Evolutionary conservation across 2,888 invertebrate genomes (phyloP).

Genomic region (Cephalotes varians): DNA sequence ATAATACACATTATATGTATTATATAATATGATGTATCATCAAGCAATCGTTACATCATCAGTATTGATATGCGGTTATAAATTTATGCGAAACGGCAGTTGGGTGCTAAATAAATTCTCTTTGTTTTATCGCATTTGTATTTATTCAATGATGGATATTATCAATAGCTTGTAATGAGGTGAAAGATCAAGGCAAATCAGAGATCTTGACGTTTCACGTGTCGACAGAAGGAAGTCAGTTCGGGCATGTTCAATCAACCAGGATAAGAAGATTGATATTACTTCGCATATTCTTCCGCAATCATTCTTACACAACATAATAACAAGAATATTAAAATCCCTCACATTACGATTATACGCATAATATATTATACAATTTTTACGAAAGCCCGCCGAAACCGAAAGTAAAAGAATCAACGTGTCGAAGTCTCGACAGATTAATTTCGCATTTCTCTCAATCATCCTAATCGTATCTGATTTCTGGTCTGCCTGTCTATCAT

Average conservation of each 20-base stretch:
- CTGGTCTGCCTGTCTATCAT: conserved; percentile 78
- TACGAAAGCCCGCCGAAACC: conserved; percentile 1
- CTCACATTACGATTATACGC: conserved; percentile 25
- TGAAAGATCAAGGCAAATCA: conserved; percentile 80
- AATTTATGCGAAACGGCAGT: neutral
- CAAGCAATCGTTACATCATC: neutral
- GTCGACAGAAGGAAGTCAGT: conserved; percentile 52
- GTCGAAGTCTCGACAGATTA: conserved; percentile 30
- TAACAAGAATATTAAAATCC: conserved; percentile 46
- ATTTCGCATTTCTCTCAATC: conserved; percentile 45
- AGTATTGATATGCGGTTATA: neutral
- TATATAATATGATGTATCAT: conserved; percentile 18
- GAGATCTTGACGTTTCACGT: conserved; percentile 70
- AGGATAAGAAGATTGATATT: neutral
- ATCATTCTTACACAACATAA: conserved; percentile 43
- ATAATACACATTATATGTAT: neutral
- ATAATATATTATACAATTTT: conserved; percentile 43
- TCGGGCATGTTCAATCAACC: conserved; percentile 22
- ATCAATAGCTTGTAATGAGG: conserved; percentile 80
- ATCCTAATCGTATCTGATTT: conserved; percentile 54
- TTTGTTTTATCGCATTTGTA: conserved; percentile 77
- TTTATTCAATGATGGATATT: conserved; percentile 82
- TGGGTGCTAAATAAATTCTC: conserved; percentile 62
- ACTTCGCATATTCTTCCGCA: neutral
- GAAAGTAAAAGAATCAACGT: conserved; percentile 40